Evolutionary conservation across 2,113 vertebrate genomes (phyloP).

Genomic region (Malurus alboscapulatus): DNA sequence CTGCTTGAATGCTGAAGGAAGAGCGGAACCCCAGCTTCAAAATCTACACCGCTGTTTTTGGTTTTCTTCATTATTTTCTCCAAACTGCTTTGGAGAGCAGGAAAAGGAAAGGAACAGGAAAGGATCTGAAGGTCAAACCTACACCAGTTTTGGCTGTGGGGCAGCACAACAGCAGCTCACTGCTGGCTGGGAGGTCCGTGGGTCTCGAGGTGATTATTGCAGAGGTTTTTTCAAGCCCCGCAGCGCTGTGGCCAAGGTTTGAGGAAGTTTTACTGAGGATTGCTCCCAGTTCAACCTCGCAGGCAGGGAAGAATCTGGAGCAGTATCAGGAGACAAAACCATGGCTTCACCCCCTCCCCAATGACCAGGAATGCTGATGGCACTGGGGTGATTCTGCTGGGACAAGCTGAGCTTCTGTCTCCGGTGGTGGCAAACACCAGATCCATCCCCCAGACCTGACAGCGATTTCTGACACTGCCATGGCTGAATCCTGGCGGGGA

Average conservation of each 20-base stretch:
- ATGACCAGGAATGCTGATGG: background rate
- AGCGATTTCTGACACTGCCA: background rate
- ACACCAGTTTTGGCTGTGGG: background rate
- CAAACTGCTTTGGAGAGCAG: background rate
- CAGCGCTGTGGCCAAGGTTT: background rate
- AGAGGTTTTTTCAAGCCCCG: background rate
- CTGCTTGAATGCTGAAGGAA: background rate
- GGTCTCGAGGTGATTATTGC: background rate
- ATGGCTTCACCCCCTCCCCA: fast-evolving
- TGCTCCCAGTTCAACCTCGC: background rate
- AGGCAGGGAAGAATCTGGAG: background rate
- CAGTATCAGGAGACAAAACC: background rate
- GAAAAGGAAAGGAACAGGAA: background rate
- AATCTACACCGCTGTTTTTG: fast-evolving
- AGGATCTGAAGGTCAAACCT: background rate
- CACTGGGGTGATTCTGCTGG: background rate
- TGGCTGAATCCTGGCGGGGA: background rate
- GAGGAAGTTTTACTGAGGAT: background rate
- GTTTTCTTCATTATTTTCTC: background rate
- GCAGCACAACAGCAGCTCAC: background rate
- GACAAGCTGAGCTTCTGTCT: background rate
- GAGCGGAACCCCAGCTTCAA: background rate
- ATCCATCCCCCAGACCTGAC: background rate
- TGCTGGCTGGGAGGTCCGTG: background rate
- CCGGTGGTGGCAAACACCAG: background rate